phyloP scores from a whole-genome alignment of 2,888 invertebrate genomes.

The Pseudanteris insignis region DNA sequence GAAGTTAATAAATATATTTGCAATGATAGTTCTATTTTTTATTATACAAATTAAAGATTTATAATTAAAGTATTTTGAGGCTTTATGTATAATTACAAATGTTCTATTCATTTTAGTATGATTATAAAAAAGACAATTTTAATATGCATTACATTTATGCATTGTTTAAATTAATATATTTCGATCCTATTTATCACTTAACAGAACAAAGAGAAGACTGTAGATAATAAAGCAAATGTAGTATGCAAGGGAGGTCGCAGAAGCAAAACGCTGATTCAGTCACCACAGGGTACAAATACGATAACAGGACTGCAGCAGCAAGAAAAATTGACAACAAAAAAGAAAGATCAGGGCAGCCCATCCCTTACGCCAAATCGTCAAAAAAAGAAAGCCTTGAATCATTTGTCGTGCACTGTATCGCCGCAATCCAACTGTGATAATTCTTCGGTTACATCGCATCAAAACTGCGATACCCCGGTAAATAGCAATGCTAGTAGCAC shows the following conservation, averaged over 20 bases:
- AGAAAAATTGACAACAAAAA: conserved; percentile 19
- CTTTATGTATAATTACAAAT: no score
- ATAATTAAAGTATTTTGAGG: no score
- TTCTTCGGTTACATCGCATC: conserved; percentile 54
- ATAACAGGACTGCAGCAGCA: conserved; percentile 39
- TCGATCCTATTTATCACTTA: no score
- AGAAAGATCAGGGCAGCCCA: conserved; percentile 17
- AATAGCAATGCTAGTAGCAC: conserved; percentile 51
- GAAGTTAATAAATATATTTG: no score
- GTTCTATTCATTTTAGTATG: no score
- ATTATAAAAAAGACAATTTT: no score
- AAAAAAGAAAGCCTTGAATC: conserved; percentile 53
- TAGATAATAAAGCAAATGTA: conserved; percentile 50
- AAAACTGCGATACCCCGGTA: conserved; percentile 49
- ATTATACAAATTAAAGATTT: no score
- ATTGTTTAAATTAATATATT: background rate
- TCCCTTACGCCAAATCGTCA: conserved; percentile 50
- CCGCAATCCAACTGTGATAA: conserved; percentile 65
- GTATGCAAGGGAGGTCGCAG: conserved; percentile 55
- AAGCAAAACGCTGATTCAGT: conserved; percentile 55
- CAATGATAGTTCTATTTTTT: no score
- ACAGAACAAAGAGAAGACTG: conserved; percentile 59
- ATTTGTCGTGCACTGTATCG: conserved; percentile 53
- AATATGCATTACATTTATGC: no score
- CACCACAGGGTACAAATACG: conserved; percentile 55